phyloP scores from a whole-genome alignment of 2,113 vertebrate species.

The Promerops cafer region DNA sequence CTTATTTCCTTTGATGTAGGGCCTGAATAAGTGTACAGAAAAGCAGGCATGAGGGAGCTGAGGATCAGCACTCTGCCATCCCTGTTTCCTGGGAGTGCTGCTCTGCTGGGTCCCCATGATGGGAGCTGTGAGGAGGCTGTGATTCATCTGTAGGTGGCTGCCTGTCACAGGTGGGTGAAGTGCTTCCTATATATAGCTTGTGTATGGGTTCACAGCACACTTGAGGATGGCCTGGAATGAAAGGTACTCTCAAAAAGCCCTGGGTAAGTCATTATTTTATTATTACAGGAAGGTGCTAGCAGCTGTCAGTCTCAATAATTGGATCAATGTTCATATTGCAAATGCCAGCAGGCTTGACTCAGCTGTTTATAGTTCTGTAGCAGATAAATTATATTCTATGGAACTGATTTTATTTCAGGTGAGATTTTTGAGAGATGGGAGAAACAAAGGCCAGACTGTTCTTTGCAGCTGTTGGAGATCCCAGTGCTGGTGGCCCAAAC shows the following conservation, averaged over 20 bases:
- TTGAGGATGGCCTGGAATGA: constrained; percentile 17
- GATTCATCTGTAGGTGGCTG: constrained; percentile 48
- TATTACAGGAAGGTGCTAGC: neutral
- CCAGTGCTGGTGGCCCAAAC: neutral
- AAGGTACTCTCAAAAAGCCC: constrained; percentile 2
- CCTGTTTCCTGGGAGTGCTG: neutral
- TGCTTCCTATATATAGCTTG: constrained; percentile 6
- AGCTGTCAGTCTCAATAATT: constrained; percentile 36
- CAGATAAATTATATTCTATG: neutral
- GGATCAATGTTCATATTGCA: neutral
- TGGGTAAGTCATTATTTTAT: neutral
- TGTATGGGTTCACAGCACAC: neutral
- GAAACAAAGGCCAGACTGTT: neutral
- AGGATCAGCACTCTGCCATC: neutral
- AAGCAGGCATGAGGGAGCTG: neutral
- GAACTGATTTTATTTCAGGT: neutral
- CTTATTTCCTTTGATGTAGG: neutral
- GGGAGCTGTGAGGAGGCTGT: constrained; percentile 8
- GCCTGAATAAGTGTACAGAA: neutral
- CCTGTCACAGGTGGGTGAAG: constrained; percentile 36
- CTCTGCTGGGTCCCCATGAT: neutral
- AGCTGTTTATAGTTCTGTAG: neutral
- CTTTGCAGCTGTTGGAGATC: neutral
- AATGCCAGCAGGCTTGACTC: constrained; percentile 35
- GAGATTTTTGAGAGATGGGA: neutral